Percentiles rank a stretch among this genome's conserved stretches.
These are phyloP conservation scores for Schlechtendalia chinensis DNA, from an alignment of 1,140 invertebrate genomes.

Conservation along the genomic window DNA sequence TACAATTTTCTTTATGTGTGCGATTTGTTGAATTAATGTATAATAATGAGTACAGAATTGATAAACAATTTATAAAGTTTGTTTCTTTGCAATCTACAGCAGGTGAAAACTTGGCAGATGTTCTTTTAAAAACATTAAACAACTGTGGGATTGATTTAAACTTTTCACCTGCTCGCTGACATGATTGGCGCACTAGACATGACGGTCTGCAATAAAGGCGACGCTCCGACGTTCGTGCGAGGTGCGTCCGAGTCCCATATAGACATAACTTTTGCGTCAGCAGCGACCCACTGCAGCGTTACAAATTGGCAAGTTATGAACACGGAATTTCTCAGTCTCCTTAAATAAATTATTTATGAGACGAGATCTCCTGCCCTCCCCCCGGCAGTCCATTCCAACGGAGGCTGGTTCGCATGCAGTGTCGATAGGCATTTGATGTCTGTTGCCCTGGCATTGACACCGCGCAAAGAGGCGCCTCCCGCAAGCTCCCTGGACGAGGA, in stretches of 20 bases:
- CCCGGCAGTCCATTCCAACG: background rate
- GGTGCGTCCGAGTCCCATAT: background rate
- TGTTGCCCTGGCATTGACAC: background rate
- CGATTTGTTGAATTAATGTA: too few relatives aligned
- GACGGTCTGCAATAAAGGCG: slow-evolving; percentile 15
- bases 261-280: slow-evolving; percentile 6
- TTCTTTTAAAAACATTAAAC: too few relatives aligned
- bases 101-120: too few relatives aligned
- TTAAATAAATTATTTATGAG: background rate
- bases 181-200: background rate
- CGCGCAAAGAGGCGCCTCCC: too few relatives aligned
- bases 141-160: too few relatives aligned
- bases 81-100: too few relatives aligned
- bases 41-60: too few relatives aligned
- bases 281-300: background rate
- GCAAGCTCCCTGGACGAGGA: background rate
- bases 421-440: background rate
- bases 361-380: background rate
- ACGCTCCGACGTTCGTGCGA: slow-evolving; percentile 21
- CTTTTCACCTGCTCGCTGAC: slow-evolving; percentile 15
- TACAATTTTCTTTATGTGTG: too few relatives aligned
- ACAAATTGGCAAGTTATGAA: background rate
- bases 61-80: too few relatives aligned
- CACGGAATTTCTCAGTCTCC: background rate
- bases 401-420: background rate